A percentile compares a stretch with the other conserved stretches of the same genome.
Evolutionary conservation across 2,888 invertebrate species (phyloP).

Genomic region (Volucella inanis): DNA sequence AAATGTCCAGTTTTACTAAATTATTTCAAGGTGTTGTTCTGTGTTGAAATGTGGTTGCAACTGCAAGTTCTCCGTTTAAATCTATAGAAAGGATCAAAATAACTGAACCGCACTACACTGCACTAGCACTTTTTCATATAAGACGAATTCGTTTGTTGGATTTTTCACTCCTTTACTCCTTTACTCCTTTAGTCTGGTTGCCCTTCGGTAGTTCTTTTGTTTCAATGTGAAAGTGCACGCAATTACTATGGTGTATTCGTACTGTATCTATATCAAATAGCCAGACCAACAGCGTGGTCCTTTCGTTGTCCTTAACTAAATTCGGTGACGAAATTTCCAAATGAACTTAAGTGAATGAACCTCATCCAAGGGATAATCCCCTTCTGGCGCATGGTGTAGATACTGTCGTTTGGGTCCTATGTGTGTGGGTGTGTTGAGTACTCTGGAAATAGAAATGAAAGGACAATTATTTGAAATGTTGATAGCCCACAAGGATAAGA

Average conservation of each 20-base stretch:
- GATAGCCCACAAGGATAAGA: conserved; percentile 58
- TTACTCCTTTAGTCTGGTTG: conserved; percentile 53
- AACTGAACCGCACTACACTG: conserved; percentile 14
- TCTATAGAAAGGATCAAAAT: not conserved
- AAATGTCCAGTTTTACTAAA: conserved; percentile 1
- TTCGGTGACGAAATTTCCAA: conserved; percentile 61
- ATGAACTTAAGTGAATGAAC: conserved; percentile 73
- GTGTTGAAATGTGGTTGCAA: conserved; percentile 60
- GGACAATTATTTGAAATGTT: conserved; percentile 71
- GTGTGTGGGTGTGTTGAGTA: conserved; percentile 11
- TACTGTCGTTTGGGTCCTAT: not conserved
- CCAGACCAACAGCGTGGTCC: not conserved
- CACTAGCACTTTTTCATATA: conserved; percentile 47
- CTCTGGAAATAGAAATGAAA: conserved; percentile 63
- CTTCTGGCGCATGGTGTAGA: conserved; percentile 19
- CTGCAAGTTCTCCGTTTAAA: conserved; percentile 38
- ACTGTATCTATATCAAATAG: conserved; percentile 19
- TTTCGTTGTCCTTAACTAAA: not conserved
- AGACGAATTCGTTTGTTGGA: conserved; percentile 22
- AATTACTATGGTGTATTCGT: conserved; percentile 48
- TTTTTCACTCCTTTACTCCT: conserved; percentile 49
- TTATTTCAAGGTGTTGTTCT: conserved; percentile 66
- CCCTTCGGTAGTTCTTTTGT: not conserved
- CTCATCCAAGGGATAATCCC: conserved; percentile 56
- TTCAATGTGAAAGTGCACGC: conserved; percentile 52